Conservation (phyloP, 2,113 vertebrate genomes). For the Helogale parvula region DNA sequence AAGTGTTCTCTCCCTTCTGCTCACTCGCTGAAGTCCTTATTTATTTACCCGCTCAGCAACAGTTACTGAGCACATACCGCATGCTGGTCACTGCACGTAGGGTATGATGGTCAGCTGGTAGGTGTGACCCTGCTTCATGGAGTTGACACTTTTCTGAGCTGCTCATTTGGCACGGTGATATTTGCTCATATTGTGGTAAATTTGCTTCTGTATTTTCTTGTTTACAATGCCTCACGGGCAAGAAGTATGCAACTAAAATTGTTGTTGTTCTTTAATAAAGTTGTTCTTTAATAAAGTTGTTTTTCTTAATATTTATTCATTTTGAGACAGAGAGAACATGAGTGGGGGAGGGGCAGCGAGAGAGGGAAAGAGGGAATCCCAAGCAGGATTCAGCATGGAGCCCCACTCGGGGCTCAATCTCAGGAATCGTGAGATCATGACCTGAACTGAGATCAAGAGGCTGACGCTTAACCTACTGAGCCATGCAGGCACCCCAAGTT, state of each 20-base stretch:
- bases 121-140: accelerated
- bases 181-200: neutral
- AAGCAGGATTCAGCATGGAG: too few relatives aligned
- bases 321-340: too few relatives aligned
- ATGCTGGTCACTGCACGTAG: accelerated
- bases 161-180: neutral
- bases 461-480: too few relatives aligned
- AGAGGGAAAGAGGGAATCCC: too few relatives aligned
- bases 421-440: too few relatives aligned
- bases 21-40: neutral
- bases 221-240: neutral
- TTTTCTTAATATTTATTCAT: neutral
- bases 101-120: neutral
- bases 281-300: neutral
- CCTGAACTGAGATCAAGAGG: too few relatives aligned
- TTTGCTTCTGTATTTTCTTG: neutral
- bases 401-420: too few relatives aligned
- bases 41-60: neutral
- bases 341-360: too few relatives aligned
- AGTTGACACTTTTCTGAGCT: neutral
- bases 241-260: neutral
- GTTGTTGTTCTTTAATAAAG: neutral
- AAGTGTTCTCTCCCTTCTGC: neutral
- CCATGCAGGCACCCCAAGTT: neutral
- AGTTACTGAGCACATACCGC: neutral